phyloP scores from a whole-genome alignment of 2,113 vertebrate species.

The Grallaria varia region DNA sequence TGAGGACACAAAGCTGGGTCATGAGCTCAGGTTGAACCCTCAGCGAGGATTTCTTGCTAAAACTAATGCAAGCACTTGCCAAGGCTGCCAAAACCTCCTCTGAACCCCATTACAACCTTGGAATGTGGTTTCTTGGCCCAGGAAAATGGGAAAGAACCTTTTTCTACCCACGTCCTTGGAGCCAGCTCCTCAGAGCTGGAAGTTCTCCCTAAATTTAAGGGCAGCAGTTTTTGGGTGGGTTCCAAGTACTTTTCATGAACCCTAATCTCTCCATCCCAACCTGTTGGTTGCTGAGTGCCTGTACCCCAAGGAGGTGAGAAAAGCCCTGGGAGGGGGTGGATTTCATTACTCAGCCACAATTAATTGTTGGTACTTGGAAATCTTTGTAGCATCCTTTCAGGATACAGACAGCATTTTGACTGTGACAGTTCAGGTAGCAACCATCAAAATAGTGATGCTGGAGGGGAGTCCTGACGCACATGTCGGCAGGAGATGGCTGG shows the following conservation, averaged over 20 bases:
- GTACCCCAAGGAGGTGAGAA: background rate
- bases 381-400: background rate
- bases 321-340: background rate
- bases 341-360: background rate
- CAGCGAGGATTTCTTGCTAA: background rate
- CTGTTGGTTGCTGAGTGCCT: background rate
- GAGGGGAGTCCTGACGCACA: background rate
- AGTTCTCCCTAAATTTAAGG: too few relatives aligned
- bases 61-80: background rate
- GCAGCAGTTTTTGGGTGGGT: too few relatives aligned
- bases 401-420: background rate
- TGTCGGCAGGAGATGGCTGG: background rate
- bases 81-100: too few relatives aligned
- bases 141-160: too few relatives aligned
- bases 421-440: background rate
- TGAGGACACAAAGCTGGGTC: background rate
- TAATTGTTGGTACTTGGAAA: background rate
- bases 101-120: too few relatives aligned
- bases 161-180: too few relatives aligned
- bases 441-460: background rate
- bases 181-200: too few relatives aligned
- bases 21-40: background rate
- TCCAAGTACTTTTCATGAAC: too few relatives aligned
- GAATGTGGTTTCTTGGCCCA: too few relatives aligned
- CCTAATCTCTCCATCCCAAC: background rate